Conservation (phyloP, 2,113 vertebrate genomes). For the Sinocyclocheilus anophthalmus region DNA sequence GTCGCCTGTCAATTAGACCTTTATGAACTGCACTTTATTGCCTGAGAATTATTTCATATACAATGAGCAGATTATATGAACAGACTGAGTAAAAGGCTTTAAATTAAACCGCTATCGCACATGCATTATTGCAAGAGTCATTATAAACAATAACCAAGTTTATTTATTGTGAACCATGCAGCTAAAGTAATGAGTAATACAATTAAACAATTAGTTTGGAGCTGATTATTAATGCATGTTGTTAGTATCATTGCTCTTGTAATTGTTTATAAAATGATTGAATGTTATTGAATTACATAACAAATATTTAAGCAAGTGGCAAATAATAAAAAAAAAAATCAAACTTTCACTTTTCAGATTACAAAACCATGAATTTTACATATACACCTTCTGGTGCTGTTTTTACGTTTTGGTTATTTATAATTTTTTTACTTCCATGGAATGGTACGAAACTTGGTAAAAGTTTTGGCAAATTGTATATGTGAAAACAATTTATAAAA, state of each 20-base stretch:
- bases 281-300: background rate
- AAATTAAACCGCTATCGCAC: background rate
- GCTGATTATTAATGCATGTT: background rate
- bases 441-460: no score
- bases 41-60: conserved; percentile 20
- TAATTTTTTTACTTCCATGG: no score
- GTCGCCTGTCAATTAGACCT: conserved; percentile 60
- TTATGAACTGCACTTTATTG: conserved; percentile 58
- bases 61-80: conserved; percentile 31
- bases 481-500: no score
- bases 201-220: background rate
- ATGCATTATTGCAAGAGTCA: conserved; percentile 16
- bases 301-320: background rate
- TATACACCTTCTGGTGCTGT: no score
- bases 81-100: background rate
- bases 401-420: no score
- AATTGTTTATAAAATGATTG: background rate
- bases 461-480: no score
- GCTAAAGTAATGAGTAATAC: background rate
- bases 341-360: no score
- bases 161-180: background rate
- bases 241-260: background rate
- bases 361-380: no score
- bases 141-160: conserved; percentile 6
- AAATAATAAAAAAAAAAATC: no score